phyloP scores from a whole-genome alignment of 2,797 vertebrate genomes.

The Crenuchus spilurus region DNA sequence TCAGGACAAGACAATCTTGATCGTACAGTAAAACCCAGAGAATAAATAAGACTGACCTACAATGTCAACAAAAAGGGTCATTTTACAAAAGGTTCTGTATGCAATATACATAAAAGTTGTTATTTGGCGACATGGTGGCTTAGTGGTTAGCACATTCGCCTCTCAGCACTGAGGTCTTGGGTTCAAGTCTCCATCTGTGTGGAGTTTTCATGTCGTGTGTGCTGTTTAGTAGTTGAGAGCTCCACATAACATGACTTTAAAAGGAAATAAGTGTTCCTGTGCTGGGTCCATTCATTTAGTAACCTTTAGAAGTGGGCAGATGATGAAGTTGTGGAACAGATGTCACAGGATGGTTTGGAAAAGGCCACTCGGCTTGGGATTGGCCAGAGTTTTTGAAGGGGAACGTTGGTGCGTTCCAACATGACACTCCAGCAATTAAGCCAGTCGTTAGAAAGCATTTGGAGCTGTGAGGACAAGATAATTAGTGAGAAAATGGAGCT shows the following conservation, averaged over 20 bases:
- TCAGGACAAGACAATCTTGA: not conserved
- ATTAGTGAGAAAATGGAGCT: constrained; percentile 73
- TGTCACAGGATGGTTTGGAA: constrained; percentile 65
- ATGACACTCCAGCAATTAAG: constrained; percentile 77
- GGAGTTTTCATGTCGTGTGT: not conserved
- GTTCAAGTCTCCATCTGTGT: too few relatives aligned
- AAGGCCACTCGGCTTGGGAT: constrained; percentile 68
- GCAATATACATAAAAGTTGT: too few relatives aligned
- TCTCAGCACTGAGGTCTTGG: too few relatives aligned
- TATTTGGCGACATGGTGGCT: too few relatives aligned
- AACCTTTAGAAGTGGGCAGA: constrained; percentile 80
- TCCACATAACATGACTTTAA: constrained; percentile 26
- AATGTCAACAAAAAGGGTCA: too few relatives aligned
- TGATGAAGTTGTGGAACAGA: constrained; percentile 69
- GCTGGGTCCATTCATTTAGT: constrained; percentile 52
- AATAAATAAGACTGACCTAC: too few relatives aligned
- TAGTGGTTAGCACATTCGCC: too few relatives aligned
- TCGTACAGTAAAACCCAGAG: too few relatives aligned
- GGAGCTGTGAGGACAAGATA: constrained; percentile 74
- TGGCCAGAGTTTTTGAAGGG: constrained; percentile 67
- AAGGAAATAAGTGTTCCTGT: constrained; percentile 30
- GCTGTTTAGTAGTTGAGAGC: constrained; percentile 3
- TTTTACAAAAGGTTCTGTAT: too few relatives aligned
- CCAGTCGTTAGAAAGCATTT: constrained; percentile 74
- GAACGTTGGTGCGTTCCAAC: constrained; percentile 73